Percentiles rank a stretch among this genome's conserved stretches.
Conservation (phyloP, 2,113 vertebrate genomes). For the Prochilodus magdalenae region DNA sequence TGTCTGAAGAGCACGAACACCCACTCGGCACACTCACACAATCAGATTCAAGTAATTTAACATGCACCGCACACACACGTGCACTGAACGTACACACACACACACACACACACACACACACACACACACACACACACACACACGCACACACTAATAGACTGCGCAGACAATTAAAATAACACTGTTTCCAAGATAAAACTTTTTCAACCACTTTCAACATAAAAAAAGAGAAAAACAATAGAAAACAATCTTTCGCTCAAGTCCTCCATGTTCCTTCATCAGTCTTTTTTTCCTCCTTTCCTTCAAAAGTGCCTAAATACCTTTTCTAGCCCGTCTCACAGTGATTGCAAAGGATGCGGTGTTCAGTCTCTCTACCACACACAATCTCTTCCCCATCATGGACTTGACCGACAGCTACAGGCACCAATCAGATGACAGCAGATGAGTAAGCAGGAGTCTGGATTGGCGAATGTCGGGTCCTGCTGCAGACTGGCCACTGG, state of each 20-base stretch:
- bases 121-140: no score
- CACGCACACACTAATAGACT: conserved; percentile 19
- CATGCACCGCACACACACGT: conserved; percentile 10
- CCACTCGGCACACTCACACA: neutral
- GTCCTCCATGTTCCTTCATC: conserved; percentile 10
- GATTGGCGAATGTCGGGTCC: neutral
- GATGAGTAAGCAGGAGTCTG: neutral
- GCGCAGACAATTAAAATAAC: conserved; percentile 39
- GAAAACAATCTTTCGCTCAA: neutral
- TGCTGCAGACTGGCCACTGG: neutral
- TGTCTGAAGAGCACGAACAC: conserved; percentile 2
- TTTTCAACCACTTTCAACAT: neutral
- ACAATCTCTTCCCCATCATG: neutral
- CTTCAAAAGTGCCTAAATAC: conserved; percentile 47
- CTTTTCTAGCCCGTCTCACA: conserved; percentile 26
- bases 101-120: no score
- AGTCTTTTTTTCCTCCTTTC: conserved; percentile 18
- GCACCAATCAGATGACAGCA: neutral
- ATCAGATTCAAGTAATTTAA: conserved; percentile 6
- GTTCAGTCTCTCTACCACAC: neutral
- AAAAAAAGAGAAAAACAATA: neutral
- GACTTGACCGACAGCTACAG: conserved; percentile 4
- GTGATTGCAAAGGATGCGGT: conserved; percentile 26
- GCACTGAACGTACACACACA: no score
- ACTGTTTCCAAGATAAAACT: conserved; percentile 49